Conservation (phyloP, 2,888 invertebrate genomes). For the Trachelus tabidus region DNA sequence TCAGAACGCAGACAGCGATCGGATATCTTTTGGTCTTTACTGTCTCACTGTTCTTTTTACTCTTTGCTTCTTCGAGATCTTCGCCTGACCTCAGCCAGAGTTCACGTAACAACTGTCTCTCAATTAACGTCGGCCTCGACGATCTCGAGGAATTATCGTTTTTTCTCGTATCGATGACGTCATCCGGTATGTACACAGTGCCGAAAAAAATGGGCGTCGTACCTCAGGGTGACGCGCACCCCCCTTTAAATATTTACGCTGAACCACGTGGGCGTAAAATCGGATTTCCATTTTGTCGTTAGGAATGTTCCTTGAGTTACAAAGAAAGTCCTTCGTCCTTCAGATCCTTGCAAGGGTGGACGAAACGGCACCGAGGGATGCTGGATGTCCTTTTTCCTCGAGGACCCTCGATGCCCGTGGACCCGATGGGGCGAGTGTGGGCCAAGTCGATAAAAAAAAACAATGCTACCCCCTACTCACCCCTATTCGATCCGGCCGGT, state of each 20-base stretch:
- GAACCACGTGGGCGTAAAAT: not conserved
- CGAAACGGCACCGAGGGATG: not conserved
- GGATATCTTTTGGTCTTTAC: too few species aligned
- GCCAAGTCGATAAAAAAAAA: not conserved
- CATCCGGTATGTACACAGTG: not conserved
- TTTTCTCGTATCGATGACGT: too few species aligned
- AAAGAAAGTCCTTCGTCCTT: not conserved
- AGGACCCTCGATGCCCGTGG: not conserved
- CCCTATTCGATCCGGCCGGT: not conserved
- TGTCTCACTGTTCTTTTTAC: not conserved
- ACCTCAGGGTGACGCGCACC: not conserved
- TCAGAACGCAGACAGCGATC: not conserved
- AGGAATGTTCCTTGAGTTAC: not conserved
- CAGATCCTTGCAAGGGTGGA: not conserved
- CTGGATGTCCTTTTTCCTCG: not conserved
- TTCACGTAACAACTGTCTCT: not conserved
- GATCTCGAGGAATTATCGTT: not conserved
- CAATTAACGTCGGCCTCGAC: not conserved
- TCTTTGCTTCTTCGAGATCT: not conserved
- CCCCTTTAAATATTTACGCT: not conserved
- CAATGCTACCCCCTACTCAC: not conserved
- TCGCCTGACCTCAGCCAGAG: not conserved
- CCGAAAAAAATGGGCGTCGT: not conserved
- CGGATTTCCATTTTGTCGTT: not conserved
- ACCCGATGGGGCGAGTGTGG: not conserved